Evolutionary conservation across 2,797 vertebrate genomes (phyloP).

Genomic region (Pseudopleuronectes americanus): DNA sequence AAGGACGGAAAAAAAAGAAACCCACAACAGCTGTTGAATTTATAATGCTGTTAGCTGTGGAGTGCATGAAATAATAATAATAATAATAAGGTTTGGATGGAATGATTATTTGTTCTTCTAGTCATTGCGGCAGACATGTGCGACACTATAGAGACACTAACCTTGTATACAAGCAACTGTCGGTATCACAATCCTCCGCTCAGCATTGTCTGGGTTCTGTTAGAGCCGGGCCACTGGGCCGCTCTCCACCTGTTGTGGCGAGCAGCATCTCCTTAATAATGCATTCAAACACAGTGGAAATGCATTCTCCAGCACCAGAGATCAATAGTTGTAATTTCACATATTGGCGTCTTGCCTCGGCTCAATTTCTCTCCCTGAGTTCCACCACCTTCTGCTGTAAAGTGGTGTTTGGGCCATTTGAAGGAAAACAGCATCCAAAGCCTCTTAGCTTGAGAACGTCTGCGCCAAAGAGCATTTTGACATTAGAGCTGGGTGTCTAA

Average conservation of each 20-base stretch:
- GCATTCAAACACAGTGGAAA: constrained; percentile 61
- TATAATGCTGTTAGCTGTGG: constrained; percentile 48
- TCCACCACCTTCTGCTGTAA: constrained; percentile 27
- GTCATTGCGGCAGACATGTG: constrained; percentile 31
- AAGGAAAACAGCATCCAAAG: not conserved
- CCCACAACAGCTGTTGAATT: constrained; percentile 63
- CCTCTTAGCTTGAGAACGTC: not conserved
- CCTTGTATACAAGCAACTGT: constrained; percentile 41
- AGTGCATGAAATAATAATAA: constrained; percentile 76
- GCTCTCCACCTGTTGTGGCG: constrained; percentile 68
- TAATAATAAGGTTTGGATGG: constrained; percentile 66
- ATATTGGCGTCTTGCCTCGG: constrained; percentile 52
- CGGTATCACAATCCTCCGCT: constrained; percentile 9
- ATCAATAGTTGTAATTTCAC: constrained; percentile 79
- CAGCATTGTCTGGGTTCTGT: constrained; percentile 3
- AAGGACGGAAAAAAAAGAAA: not conserved
- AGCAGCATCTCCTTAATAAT: constrained; percentile 68
- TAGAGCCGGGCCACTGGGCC: constrained; percentile 7
- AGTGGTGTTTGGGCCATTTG: not conserved
- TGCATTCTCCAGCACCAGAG: constrained; percentile 53
- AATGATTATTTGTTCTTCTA: constrained; percentile 57
- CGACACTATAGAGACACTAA: constrained; percentile 38
- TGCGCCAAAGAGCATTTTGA: not conserved
- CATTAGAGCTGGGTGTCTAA: not conserved
- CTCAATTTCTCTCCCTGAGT: constrained; percentile 32